These are phyloP conservation scores for Dendrolimus pini DNA, from an alignment of 2,888 invertebrate genomes.

Conservation along the genomic window DNA sequence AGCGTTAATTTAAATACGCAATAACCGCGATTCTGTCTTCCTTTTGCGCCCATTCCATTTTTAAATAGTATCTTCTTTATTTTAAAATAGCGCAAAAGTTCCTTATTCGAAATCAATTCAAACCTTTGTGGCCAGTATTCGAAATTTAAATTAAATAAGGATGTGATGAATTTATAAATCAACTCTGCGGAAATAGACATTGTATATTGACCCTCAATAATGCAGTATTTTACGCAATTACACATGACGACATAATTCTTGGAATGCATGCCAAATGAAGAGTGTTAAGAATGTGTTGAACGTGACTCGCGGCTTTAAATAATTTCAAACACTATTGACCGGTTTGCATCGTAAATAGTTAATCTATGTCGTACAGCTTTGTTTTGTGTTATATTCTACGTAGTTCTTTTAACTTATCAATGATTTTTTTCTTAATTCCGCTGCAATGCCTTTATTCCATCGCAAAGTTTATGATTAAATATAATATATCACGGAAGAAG, in stretches of 20 bases:
- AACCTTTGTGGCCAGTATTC: no score
- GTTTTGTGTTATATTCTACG: conserved; percentile 5
- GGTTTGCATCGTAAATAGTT: conserved; percentile 23
- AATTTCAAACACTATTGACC: conserved; percentile 19
- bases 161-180: no score
- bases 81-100: no score
- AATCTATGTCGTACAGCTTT: conserved; percentile 13
- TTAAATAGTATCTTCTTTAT: no score
- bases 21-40: no score
- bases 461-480: no score
- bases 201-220: conserved; percentile 3
- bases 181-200: conserved; percentile 4
- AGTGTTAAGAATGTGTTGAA: conserved; percentile 8
- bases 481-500: no score
- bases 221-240: conserved; percentile 9
- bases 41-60: no score
- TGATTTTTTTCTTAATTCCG: background rate
- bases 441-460: background rate
- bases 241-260: conserved; percentile 13
- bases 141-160: no score
- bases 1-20: no score
- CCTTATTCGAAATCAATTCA: no score
- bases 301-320: conserved; percentile 22
- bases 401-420: background rate
- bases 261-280: conserved; percentile 20